These are phyloP conservation scores for Okapia johnstoni DNA, from an alignment of 2,113 vertebrate species.

Conservation along the genomic window DNA sequence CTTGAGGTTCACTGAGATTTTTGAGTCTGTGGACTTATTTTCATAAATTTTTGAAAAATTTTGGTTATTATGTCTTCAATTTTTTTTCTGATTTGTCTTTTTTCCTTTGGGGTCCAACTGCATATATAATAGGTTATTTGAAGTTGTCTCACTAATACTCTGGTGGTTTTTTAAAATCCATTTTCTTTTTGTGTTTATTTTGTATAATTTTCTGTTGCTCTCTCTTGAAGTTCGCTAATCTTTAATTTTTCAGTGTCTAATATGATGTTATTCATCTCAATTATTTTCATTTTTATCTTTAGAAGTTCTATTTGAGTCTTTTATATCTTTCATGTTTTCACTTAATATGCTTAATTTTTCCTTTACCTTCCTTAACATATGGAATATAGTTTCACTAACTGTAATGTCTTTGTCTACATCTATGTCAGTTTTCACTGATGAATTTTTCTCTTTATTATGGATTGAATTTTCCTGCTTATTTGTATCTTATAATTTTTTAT, in stretches of 20 bases:
- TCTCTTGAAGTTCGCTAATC: not conserved
- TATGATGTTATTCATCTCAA: not conserved
- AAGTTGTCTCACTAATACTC: not conserved
- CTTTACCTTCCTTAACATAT: not conserved
- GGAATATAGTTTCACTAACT: not conserved
- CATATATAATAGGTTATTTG: not conserved
- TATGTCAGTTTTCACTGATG: not conserved
- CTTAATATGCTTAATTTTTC: not conserved
- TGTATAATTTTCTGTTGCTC: not conserved
- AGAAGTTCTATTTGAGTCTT: not conserved
- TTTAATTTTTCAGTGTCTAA: not conserved
- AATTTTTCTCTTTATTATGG: not conserved
- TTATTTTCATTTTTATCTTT: not conserved
- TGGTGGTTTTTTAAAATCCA: not conserved
- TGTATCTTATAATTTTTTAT: not conserved
- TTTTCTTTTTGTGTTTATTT: not conserved
- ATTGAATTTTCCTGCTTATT: not conserved
- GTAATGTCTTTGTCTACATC: not conserved
- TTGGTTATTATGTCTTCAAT: not conserved
- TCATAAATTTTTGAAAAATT: not conserved
- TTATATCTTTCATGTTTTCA: not conserved
- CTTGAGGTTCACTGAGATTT: not conserved
- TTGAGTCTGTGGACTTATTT: not conserved
- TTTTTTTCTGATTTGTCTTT: not conserved
- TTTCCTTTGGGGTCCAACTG: not conserved